Evolutionary conservation across 2,888 invertebrate genomes (phyloP), one percentile per base, ranked within the genome.

Genomic region (Crossocerus cetratus): DNA sequence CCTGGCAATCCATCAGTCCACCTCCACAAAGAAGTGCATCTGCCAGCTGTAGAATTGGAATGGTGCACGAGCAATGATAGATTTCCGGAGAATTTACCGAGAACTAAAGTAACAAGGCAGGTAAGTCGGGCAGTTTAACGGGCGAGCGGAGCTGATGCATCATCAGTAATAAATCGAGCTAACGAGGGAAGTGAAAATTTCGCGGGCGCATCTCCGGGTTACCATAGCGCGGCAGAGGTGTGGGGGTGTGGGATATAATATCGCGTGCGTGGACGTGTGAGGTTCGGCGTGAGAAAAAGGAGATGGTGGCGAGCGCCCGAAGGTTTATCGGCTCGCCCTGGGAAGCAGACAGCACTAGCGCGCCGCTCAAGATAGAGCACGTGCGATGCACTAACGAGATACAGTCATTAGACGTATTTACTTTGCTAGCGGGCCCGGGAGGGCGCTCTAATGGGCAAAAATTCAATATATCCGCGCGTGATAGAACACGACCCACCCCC

Each of bases 341-440:
- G 16, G 43, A 66, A 59, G 60, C 68, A 67, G 23, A 32, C 62
- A 43, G 20, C 57, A 60, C 16, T 4, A 49, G 49, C 49, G 16
- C 49, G 0, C 45, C 49, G 74, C 68, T 66, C 60, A 69, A 83
- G 87, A 88, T 87, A 88, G 81, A 80, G 84, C 86, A 88, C 87
- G 86, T 72, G 81, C 84, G 86, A 87, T 86, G 78, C 73, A 75
- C 83, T 83, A 83, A 84, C 84, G 78, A 86, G 86, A 87, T 86
- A 86, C 86, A 80, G 82, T 84, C 83, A 83, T 88, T 87, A 86
- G 82, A 84, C 79, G 83, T 86, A 88, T 88, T 88, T 87, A 86
- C 83, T 85, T 84, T 32, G 32, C 32, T 32, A 84, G 79, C 76
- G 78, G 83, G 81, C 78, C 76, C 73, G 70, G 69, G 58, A 68